Evolutionary conservation across 2,797 vertebrate species (phyloP), one percentile per base, ranked within the genome.

Genomic region (Hozukius guyotensis): DNA sequence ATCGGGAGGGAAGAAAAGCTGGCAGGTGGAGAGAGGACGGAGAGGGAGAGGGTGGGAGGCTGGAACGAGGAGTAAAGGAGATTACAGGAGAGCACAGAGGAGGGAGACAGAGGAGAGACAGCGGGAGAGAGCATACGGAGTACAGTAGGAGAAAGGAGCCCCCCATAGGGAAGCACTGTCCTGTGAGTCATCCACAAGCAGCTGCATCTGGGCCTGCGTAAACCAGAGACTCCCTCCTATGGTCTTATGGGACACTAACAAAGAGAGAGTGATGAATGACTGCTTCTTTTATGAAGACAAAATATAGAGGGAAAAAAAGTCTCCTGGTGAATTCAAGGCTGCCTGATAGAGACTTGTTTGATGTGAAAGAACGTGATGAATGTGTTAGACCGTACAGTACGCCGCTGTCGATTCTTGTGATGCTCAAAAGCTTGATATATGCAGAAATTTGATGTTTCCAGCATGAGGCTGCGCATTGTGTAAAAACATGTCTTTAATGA

Each of bases 121-220:
- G 76, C 25, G 7, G 59, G 75, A 74, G 57, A 70, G 70, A 78
- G 70, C 25, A 69, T 42, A 65, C 75, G 31, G 81, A 59, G 73
- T 69, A 82, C 60, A 80, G 77, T 59, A 24, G 61, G 73, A 71
- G 46, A 63, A 56, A 84, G 74, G 62, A 76, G 67, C 61, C 67
- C 66, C 74, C 81, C 78, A 53, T 18, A 20, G 87, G 84, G 81
- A 87, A 83, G 22, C 78, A 77, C 78, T 77, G 62, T 78, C 75
- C 75, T 81, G 70, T 90, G 89, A 92, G 70, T 92, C 89, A 87
- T 88, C 81, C 61, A 63, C 52, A 64, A 86, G 82, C 85, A 85
- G 76, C 90, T 88, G 85, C 85, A 89, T 87, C 25, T 77, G 59
- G 73, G 84, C 67, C 77, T 57, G 68, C 78, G 63, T 8, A 74